Evolutionary conservation across 2,113 vertebrate genomes (phyloP), one percentile per base, ranked within the genome.

Genomic region (Axis porcinus): DNA sequence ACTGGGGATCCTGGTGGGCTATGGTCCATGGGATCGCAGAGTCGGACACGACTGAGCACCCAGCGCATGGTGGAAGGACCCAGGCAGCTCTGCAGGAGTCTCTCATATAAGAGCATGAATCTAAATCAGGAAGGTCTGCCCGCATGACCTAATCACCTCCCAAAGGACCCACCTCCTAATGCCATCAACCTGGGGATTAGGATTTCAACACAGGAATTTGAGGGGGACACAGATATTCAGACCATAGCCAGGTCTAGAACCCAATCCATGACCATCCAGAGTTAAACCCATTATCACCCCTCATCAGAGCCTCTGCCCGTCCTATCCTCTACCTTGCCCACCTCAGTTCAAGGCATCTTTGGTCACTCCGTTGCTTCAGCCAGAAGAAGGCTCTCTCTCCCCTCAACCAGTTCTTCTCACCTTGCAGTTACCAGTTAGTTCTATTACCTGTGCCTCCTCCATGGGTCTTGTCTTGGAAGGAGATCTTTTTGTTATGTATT

Each of bases 21-120:
- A 23, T 0, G 0, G 67, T 40, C n/a, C 0, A 0, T 40, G n/a
- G 67, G n/a, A 40, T 40, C 0, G 2, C 67, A 23, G 5, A 40
- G 19, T 23, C 1, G 5, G n/a, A 13, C 67, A 74, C 0, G n/a
- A 23, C 67, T 40, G 67, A 40, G n/a, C 19, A 13, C n/a, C 13
- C 10, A 12, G 67, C n/a, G 2, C n/a, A 40, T 6, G 19, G 19
- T 74, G 9, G 40, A 78, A 45, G 13, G 62, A 19, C 13, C 40
- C 6, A 67, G 25, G 57, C 36, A 30, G 64, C 45, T 76, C 36
- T 45, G 57, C 23, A 70, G n/a, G 70, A 58, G 17, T 14, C 12
- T 43, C n/a, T 36, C 67, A 40, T 47, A 30, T 45, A 45, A 86
- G 30, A 83, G 30, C 28, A 12, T 36, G 15, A 9, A 43, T 89